phyloP scores from a whole-genome alignment of 1,140 invertebrate genomes.

The Asbolus verrucosus region DNA sequence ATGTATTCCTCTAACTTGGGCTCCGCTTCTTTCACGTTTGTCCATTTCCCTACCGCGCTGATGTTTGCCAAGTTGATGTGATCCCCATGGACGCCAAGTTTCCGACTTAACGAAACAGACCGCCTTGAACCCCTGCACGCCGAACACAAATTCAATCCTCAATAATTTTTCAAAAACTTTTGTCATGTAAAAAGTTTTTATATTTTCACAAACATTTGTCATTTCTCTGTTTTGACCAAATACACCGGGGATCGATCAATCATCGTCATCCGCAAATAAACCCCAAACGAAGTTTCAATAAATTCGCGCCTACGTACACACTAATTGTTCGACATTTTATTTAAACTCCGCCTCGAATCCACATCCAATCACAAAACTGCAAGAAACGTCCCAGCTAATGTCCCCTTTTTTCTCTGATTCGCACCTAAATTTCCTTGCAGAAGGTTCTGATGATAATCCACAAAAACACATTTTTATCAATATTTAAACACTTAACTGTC shows the following conservation, averaged over 20 bases:
- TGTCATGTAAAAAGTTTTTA: conserved; percentile 58
- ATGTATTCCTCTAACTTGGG: conserved; percentile 46
- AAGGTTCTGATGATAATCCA: too few relatives aligned
- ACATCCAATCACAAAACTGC: conserved; percentile 5
- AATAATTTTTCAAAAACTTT: conserved; percentile 63
- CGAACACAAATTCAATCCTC: conserved; percentile 60
- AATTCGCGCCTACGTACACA: conserved; percentile 13
- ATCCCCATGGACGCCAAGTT: conserved; percentile 58
- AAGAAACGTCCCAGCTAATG: too few relatives aligned
- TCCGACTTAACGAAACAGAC: conserved; percentile 57
- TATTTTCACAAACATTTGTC: conserved; percentile 61
- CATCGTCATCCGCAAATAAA: conserved; percentile 47
- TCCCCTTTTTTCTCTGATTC: neutral
- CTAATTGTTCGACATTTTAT: conserved; percentile 30
- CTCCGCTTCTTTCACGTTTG: conserved; percentile 53
- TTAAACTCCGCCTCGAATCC: neutral
- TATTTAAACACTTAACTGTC: too few relatives aligned
- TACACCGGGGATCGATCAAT: conserved; percentile 56
- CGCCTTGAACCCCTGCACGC: conserved; percentile 40
- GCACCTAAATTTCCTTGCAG: too few relatives aligned
- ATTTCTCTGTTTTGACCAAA: conserved; percentile 61
- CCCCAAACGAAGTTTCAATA: conserved; percentile 28
- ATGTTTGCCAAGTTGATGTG: conserved; percentile 62
- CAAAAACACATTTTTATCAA: too few relatives aligned
- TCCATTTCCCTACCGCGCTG: conserved; percentile 56